Evolutionary conservation across 2,113 vertebrate species (phyloP), one percentile per base, ranked within the genome.

Genomic region (Entelurus aequoreus): DNA sequence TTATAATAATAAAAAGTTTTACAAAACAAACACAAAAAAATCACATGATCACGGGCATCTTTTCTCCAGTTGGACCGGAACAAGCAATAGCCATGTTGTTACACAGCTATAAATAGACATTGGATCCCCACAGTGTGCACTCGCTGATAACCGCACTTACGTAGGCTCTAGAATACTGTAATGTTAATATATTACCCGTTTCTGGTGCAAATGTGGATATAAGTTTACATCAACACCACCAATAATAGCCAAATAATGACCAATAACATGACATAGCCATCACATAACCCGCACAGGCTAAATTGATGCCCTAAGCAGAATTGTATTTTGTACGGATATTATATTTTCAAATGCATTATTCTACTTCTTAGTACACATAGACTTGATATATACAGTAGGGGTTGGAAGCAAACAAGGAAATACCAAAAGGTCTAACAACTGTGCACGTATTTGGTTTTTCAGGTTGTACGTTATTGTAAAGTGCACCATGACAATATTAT

Each of bases 71-170:
- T 75, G 58, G 36, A 8, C 53, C 67, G 12, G 65, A 68, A 77
- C 64, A 60, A 55, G 63, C 48, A 50, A 50, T 49, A 56, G 77
- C 67, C 75, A 35, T 83, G 81, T 74, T 79, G 79, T 75, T 77
- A 83, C 58, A 36, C 11, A 62, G 64, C 79, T 85, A 85, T 84
- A 73, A 86, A 88, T 86, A 88, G 81, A 71, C 65, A 70, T 75
- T 56, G 72, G 67, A 67, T 78, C 54, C 69, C 65, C 66, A 62
- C 65, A 78, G 68, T 64, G 58, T 72, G 52, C 44, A 74, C 75
- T 77, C 78, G 58, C 64, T 72, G 68, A 82, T 79, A 57, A 57
- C n/a, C 4, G 15, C 15, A 38, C 59, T 48, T 75, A 11, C 48
- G 4, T 55, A 60, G 65, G 66, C 48, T 47, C 61, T 19, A 14